Evolutionary conservation across 1,140 invertebrate species (phyloP), one percentile per base, ranked within the genome.

Genomic region (Pteromalus puparum): DNA sequence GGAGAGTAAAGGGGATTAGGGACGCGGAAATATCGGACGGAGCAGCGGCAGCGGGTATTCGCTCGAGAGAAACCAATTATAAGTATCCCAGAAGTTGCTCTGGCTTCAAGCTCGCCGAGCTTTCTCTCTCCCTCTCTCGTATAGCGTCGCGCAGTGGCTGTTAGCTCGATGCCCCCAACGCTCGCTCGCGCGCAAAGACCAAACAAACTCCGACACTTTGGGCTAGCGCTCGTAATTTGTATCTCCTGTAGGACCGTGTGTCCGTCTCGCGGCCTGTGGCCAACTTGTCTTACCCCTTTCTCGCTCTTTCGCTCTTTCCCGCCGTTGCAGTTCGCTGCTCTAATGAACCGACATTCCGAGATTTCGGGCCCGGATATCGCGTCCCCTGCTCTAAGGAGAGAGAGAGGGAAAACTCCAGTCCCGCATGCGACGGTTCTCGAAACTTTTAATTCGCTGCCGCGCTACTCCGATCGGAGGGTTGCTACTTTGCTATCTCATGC

Each of bases 21-120:
- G 10, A 82, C 75, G 82, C 75, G 76, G 76, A 75, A 86, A 80
- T 70, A 72, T 70, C 38, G 65, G 78, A 34, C 67, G 21, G 53
- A 61, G 21, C 53, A 61, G 53, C 53, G 26, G 48, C 13, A 12
- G 2, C 21, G 13, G 61, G 77, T 34, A 73, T 42, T 81, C 42
- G 42, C 79, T 81, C 38, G 79, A 87, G 87, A 86, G 90, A 90
- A 90, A 90, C 87, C 90, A 90, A 90, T 90, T 90, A 90, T 90
- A 90, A 90, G 89, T 90, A 87, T 88, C 87, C 87, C 85, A 86
- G 86, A 90, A 90, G 89, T 90, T 90, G 82, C 87, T n/a, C 34
- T n/a, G 70, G 26, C 28, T 34, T 12, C 12, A 7, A n/a, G 73
- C 53, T 83, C 24, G 46, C 72, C 26, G 21, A 53, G 53, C 30